Base-by-base conservation (phyloP, 2,888 invertebrate species). In the Brassicogethes aeneus region DNA sequence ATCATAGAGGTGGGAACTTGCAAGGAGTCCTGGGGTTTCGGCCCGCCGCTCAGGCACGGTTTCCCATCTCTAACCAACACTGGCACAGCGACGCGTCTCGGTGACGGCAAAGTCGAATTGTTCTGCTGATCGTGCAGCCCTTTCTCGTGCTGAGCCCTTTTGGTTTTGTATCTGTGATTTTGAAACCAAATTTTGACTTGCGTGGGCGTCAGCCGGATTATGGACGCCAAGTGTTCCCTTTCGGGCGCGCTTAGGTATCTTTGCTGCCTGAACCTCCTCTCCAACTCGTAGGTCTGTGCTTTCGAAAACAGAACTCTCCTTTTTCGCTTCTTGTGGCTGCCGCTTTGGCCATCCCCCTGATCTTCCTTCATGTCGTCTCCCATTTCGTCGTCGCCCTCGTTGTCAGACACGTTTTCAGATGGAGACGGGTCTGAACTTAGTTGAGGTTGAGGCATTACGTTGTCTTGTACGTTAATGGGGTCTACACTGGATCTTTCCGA, bases 161-260 rank as follows among this genome's bases (percentile, higher is more conserved):
- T 97, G 60, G 96, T 94, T 75, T 97, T 99, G 73, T 99, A 99
- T 68, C 94, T 83, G 66, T 97, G 97, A 68, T 96, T 96, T 68
- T 96, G 96, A 72, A 97, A 99, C 97, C 97, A 99, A 58, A 99
- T 97, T 71, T 96, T 96, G 37, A 89, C 89, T 73, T 99, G 99
- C 2, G 96, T 97, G 0, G 97, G 97, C 2, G 97, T 96, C 43
- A 99, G 73, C 41, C 92, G 78, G 50, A 99, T 97, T 57, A 94
- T 76, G 48, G 89, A 89, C 2, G 99, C 97, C 50, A 99, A 72
- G 64, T 96, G 95, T 63, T 99, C 99, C 23, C 99, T 71, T 67
- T 99, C 99, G 0, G 97, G 97, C 0, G 97, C 99, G 2, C 95
- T 95, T 12, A 99, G 75, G 69, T 99, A 99, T 51, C 94, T 75